A percentile compares a stretch with the other conserved stretches of the same genome.
Conservation (phyloP, 2,113 vertebrate genomes). For the Varanus salvator region DNA sequence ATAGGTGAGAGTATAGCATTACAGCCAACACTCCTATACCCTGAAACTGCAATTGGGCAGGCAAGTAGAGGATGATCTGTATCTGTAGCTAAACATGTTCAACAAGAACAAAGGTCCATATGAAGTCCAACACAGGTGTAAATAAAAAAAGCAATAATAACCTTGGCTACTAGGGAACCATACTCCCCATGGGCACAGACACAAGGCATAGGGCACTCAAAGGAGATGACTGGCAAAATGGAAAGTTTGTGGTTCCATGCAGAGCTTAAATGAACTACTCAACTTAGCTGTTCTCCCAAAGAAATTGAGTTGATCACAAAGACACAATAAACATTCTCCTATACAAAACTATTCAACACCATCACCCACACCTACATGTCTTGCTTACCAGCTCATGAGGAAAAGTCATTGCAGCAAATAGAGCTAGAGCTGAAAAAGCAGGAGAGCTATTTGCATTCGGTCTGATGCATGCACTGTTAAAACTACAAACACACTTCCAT, state of each 20-base stretch:
- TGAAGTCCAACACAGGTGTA: not conserved
- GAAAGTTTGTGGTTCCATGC: not conserved
- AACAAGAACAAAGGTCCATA: not conserved
- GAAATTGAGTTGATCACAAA: not conserved
- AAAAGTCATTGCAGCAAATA: slow-evolving; percentile 7
- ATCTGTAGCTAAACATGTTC: not conserved
- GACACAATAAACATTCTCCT: not conserved
- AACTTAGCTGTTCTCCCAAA: not conserved
- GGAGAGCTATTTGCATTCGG: not conserved
- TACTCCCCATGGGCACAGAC: not conserved
- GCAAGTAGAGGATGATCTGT: not conserved
- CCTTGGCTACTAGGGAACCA: not conserved
- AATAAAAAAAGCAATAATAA: not conserved
- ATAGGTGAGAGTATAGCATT: not conserved
- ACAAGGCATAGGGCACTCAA: not conserved
- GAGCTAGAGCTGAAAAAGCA: not conserved
- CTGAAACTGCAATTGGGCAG: not conserved
- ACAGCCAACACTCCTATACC: not conserved
- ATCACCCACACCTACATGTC: not conserved
- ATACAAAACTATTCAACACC: not conserved
- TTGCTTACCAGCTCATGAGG: not conserved
- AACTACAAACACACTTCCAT: not conserved
- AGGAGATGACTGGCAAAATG: not conserved
- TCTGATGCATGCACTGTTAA: not conserved
- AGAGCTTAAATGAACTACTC: not conserved